Conservation (phyloP, 2,797 vertebrate species). For the Gila robusta region DNA sequence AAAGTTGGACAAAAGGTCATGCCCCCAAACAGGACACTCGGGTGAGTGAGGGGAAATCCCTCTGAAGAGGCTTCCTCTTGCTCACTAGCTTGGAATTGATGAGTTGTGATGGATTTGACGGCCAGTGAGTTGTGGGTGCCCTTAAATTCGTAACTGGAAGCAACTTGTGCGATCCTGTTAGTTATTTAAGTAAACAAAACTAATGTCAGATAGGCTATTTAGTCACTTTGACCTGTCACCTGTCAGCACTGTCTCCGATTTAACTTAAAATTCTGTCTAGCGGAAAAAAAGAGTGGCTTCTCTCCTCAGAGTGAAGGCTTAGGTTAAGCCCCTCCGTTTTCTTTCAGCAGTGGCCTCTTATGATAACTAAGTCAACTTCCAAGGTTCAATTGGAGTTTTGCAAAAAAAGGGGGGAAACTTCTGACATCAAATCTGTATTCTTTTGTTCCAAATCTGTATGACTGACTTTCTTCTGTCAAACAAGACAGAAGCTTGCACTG, state of each 20-base stretch:
- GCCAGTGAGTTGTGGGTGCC: neutral
- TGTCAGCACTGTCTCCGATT: conserved; percentile 50
- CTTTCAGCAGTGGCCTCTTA: conserved; percentile 55
- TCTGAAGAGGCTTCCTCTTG: conserved; percentile 51
- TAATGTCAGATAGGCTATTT: conserved; percentile 52
- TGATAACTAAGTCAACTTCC: conserved; percentile 62
- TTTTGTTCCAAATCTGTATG: neutral
- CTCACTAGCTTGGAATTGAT: conserved; percentile 15
- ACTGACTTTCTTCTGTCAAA: neutral
- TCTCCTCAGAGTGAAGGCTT: conserved; percentile 67
- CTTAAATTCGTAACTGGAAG: neutral
- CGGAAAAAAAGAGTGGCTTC: conserved; percentile 53
- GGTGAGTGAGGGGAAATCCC: conserved; percentile 69
- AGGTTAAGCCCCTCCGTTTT: conserved; percentile 59
- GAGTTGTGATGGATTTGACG: neutral
- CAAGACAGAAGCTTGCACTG: neutral
- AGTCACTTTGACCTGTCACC: conserved; percentile 64
- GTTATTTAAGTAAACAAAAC: conserved; percentile 9
- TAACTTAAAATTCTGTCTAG: conserved; percentile 62
- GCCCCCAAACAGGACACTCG: conserved; percentile 63
- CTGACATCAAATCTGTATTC: neutral
- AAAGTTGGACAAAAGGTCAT: conserved; percentile 62
- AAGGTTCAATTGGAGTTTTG: conserved; percentile 57
- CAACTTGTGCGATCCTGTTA: neutral
- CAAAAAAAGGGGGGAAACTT: neutral